Base-by-base conservation (phyloP, 2,888 invertebrate genomes). In the Meandrusa payeni region DNA sequence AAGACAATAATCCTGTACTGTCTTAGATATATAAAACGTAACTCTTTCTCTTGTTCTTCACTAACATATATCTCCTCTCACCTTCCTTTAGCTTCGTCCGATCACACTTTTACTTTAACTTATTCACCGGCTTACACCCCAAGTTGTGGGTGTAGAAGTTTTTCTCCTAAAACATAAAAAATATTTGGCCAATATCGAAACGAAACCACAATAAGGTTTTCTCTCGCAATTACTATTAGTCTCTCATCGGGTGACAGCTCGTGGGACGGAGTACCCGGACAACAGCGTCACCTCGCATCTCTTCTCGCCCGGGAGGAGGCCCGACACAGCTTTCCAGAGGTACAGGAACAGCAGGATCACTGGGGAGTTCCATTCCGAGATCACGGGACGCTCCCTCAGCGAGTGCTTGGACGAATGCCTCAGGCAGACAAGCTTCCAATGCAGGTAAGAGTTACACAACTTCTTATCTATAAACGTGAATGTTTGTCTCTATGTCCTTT, bases 341-440 rank as follows among this genome's bases (percentile, higher is more conserved):
- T 95, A 95, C 82, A 89, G 96, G 55, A 95, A 95, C 79, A 95
- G 95, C 61, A 89, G 95, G 46, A 90, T 97, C 27, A 95, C 95
- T 41, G 95, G 95, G 2, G 95, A 96, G 77, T 95, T 94, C 75
- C 95, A 95, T 73, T 95, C 95, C 3, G 96, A 96, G 81, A 95
- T 96, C 62, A 95, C 95, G 2, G 95, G 95, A 31, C 89, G 95
- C 48, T 95, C 96, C 6, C 85, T 97, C 47, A 96, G 95, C 78
- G 96, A 97, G 76, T 97, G 97, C 67, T 76, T 97, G 60, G 96
- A 96, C 71, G 96, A 96, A 69, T 97, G 97, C 69, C 88, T 96
- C 51, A 88, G 96, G 51, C 96, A 96, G 80, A 94, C 95, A 6
- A 95, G 95, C 73, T 95, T 96, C 74, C 95, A 95, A 64, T 96